These are phyloP conservation scores for Eurystomus gularis DNA, from an alignment of 2,113 vertebrate genomes.

Conservation along the genomic window DNA sequence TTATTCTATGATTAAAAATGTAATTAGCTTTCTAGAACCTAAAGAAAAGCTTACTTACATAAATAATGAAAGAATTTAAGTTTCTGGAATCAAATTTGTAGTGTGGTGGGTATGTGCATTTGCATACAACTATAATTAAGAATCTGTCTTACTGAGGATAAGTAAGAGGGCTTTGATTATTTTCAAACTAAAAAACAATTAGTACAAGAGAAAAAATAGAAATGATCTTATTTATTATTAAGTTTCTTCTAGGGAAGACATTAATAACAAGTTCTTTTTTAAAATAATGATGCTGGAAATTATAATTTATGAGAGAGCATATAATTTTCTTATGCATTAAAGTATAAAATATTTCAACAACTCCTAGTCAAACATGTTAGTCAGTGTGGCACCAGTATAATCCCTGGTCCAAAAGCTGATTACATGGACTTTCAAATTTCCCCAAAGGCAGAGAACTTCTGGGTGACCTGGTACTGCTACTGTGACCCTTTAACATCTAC, in stretches of 20 bases:
- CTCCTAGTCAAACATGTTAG: background rate
- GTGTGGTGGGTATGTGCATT: background rate
- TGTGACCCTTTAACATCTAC: background rate
- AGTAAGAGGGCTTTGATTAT: background rate
- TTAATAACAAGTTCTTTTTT: background rate
- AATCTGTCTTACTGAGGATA: background rate
- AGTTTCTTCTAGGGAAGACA: background rate
- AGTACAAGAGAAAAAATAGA: background rate
- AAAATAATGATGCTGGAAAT: background rate
- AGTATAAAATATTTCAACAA: background rate
- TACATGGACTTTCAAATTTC: background rate
- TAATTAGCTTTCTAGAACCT: background rate
- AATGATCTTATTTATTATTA: background rate
- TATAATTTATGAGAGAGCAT: background rate
- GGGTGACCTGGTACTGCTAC: background rate
- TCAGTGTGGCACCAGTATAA: background rate
- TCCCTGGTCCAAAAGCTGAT: background rate
- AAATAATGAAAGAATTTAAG: conserved; percentile 32
- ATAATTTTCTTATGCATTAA: background rate
- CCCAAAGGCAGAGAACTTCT: background rate
- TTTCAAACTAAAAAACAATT: background rate
- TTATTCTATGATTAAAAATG: background rate
- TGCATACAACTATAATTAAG: conserved; percentile 7
- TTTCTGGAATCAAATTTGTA: background rate
- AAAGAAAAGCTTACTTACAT: background rate